Percentiles rank a stretch among this genome's conserved stretches.
Conservation (phyloP, 2,113 vertebrate species). For the Neodontobutis hainanensis region DNA sequence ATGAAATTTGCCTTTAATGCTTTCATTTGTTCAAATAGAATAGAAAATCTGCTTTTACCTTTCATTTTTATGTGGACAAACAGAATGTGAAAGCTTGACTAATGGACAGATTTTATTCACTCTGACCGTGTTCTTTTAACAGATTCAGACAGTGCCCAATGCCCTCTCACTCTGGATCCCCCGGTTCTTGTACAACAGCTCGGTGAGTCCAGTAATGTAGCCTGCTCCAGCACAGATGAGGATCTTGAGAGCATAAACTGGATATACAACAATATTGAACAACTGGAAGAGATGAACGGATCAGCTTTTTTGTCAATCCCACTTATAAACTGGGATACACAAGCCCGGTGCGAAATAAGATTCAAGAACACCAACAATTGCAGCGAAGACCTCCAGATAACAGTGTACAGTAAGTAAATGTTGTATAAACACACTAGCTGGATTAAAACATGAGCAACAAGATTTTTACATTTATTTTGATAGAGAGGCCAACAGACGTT, state of each 20-base stretch:
- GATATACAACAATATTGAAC: neutral
- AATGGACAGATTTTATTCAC: too few relatives aligned
- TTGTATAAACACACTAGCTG: neutral
- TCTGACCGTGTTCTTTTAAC: neutral
- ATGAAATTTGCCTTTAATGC: too few relatives aligned
- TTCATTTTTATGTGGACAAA: too few relatives aligned
- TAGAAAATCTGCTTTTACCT: too few relatives aligned
- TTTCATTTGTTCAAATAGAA: too few relatives aligned
- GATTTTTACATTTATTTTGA: constrained; percentile 3
- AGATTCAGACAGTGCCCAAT: constrained; percentile 35
- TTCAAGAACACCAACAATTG: rapidly evolving
- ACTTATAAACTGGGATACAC: constrained; percentile 38
- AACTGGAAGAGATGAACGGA: rapidly evolving
- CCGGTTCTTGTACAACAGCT: constrained; percentile 29
- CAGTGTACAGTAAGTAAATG: constrained; percentile 63
- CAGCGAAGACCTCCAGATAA: constrained; percentile 38
- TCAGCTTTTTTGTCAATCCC: rapidly evolving
- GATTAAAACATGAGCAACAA: neutral
- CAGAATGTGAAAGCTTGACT: too few relatives aligned
- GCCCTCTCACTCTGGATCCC: constrained; percentile 29
- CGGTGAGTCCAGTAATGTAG: neutral
- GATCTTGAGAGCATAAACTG: neutral
- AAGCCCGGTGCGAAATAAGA: constrained; percentile 25
- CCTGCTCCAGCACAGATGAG: constrained; percentile 15
- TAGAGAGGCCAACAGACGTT: constrained; percentile 56